Evolutionary conservation across 2,113 vertebrate genomes (phyloP).

Genomic region (Felis chaus): DNA sequence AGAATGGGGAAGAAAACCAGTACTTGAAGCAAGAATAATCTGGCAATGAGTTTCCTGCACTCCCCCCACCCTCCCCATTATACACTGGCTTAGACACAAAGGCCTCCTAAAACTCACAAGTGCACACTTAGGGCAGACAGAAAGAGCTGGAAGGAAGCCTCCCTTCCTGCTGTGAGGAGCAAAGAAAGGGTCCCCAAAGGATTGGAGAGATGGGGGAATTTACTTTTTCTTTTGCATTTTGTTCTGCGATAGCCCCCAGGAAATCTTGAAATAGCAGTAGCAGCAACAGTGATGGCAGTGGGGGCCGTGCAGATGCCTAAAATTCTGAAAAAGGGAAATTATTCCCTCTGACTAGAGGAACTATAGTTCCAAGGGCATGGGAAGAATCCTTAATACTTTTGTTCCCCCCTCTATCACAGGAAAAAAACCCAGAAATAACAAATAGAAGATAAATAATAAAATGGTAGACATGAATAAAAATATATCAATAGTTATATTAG

Average conservation of each 20-base stretch:
- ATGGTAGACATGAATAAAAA: background rate
- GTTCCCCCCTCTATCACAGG: background rate
- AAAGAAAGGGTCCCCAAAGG: background rate
- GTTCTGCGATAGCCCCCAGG: background rate
- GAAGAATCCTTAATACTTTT: background rate
- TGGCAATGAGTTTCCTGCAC: background rate
- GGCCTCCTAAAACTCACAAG: background rate
- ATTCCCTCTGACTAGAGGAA: background rate
- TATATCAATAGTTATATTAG: background rate
- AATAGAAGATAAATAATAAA: background rate
- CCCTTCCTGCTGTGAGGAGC: background rate
- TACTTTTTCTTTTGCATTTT: background rate
- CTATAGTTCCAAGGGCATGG: too few species aligned
- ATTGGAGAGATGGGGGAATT: background rate
- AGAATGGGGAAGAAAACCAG: background rate
- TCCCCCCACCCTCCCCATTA: accelerated
- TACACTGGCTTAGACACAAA: background rate
- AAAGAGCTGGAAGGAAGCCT: background rate
- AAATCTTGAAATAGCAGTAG: too few species aligned
- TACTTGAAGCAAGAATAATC: background rate
- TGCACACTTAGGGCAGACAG: background rate
- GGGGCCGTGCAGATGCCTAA: background rate
- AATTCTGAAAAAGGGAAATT: background rate
- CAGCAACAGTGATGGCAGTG: background rate
- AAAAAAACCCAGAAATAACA: background rate